A percentile compares a stretch with the other conserved stretches of the same genome.
These are phyloP conservation scores for Linyphia triangularis DNA, from an alignment of 2,888 invertebrate species.

Conservation along the genomic window DNA sequence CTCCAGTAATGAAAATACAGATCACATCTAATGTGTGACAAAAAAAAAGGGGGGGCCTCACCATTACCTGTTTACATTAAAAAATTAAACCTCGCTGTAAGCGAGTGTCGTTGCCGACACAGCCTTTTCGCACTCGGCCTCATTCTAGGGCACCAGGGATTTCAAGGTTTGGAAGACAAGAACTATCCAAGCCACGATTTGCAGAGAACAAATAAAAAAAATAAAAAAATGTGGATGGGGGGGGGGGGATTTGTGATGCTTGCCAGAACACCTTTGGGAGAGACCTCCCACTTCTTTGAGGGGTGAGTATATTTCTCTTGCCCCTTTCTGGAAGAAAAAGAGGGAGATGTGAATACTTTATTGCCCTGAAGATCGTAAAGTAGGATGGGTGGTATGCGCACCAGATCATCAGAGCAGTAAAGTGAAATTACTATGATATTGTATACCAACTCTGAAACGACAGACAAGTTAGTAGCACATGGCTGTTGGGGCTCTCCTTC, in stretches of 20 bases:
- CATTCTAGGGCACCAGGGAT: not conserved
- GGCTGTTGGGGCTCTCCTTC: not conserved
- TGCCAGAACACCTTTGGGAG: constrained; percentile 63
- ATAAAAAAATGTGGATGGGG: not conserved
- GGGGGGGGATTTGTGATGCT: constrained; percentile 41
- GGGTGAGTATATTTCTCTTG: constrained; percentile 20
- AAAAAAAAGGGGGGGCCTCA: not conserved
- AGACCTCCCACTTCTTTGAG: constrained; percentile 58
- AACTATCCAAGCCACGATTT: not conserved
- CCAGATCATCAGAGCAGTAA: constrained; percentile 7
- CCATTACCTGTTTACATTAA: not conserved
- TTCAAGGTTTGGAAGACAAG: not conserved
- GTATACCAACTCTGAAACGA: not conserved
- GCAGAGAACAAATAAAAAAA: too few relatives aligned
- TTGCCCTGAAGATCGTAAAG: constrained; percentile 60
- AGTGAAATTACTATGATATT: not conserved
- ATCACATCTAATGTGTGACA: not conserved
- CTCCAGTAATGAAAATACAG: not conserved
- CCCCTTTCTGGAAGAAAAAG: constrained; percentile 2
- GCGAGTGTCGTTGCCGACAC: not conserved
- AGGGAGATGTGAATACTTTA: constrained; percentile 62
- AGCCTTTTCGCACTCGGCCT: not conserved
- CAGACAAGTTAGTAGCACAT: not conserved
- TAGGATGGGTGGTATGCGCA: constrained; percentile 20
- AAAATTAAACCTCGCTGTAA: too few relatives aligned